These are phyloP conservation scores for Psephotus haematonotus DNA, from an alignment of 2,113 vertebrate genomes.

Conservation along the genomic window DNA sequence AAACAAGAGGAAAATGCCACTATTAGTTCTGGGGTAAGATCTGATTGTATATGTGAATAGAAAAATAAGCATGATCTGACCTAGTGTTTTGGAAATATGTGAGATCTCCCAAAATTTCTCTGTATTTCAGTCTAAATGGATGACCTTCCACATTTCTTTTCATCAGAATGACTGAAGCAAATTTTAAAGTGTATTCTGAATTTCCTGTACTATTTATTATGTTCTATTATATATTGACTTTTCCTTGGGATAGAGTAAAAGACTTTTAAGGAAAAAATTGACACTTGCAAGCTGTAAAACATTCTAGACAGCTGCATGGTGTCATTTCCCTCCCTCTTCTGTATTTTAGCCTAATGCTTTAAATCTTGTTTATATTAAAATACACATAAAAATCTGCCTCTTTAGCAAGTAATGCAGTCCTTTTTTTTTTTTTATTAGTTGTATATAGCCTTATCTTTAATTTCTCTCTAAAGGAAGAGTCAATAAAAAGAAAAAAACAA, in stretches of 20 bases:
- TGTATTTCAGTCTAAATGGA: not conserved
- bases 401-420: fast-evolving
- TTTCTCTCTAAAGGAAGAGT: not conserved
- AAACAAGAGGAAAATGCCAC: not conserved
- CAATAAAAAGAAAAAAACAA: not conserved
- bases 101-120: not conserved
- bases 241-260: not conserved
- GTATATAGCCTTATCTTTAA: not conserved
- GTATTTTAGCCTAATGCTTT: not conserved
- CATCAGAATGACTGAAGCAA: not conserved
- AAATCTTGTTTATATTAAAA: not conserved
- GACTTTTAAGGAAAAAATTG: not conserved
- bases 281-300: not conserved
- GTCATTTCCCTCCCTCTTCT: fast-evolving
- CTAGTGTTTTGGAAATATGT: not conserved
- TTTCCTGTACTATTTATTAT: not conserved
- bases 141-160: not conserved
- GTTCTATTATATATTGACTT: not conserved
- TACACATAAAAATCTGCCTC: not conserved
- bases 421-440: not conserved
- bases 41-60: not conserved
- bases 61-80: not conserved
- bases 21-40: not conserved
- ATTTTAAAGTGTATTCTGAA: not conserved
- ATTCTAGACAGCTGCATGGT: not conserved